phyloP scores from a whole-genome alignment of 2,113 vertebrate genomes.

The Actinemys pallida region DNA sequence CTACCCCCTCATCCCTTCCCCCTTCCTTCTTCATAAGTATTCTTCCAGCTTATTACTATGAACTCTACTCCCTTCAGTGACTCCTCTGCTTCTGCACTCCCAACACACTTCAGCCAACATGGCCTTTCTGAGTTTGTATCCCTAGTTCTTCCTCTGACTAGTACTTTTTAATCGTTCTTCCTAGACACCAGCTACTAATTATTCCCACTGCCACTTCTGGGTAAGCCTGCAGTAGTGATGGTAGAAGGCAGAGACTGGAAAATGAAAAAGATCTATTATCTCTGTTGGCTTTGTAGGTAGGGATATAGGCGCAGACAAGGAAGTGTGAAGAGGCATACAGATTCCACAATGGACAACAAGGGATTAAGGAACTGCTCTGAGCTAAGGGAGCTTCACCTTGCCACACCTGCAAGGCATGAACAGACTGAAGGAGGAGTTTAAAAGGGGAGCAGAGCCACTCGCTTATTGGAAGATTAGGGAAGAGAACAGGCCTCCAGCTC shows the following conservation, averaged over 20 bases:
- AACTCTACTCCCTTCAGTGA: no score
- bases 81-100: not conserved
- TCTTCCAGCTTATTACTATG: not conserved
- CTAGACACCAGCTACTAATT: not conserved
- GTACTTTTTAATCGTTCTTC: not conserved
- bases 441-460: not conserved
- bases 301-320: not conserved
- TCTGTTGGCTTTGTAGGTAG: not conserved
- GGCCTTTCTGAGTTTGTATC: not conserved
- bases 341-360: no score
- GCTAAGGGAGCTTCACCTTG: not conserved
- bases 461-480: not conserved
- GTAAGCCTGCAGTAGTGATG: not conserved
- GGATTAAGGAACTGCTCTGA: not conserved
- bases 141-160: not conserved
- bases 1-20: not conserved
- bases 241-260: not conserved
- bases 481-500: not conserved
- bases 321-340: not conserved
- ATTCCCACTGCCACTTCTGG: not conserved
- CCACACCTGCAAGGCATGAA: not conserved
- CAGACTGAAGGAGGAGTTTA: not conserved
- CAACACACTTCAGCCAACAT: no score
- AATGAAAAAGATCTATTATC: not conserved
- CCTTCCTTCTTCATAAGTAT: not conserved